Evolutionary conservation across 92 coral and sea anemone genomes (phyloP).

Genomic region (Umimayanthus kanabou): DNA sequence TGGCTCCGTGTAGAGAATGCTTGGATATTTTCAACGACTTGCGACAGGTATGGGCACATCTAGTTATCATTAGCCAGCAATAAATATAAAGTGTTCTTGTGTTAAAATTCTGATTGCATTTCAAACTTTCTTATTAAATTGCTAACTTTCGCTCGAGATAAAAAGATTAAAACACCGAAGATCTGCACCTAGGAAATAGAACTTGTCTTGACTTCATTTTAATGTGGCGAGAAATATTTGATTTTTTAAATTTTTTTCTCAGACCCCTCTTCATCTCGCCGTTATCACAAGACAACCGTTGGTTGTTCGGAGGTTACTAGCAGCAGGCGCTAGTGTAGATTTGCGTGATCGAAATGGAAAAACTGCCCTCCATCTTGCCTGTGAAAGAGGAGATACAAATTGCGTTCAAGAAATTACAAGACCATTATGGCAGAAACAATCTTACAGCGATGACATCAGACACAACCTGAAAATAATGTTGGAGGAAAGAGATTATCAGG

Average conservation of each 20-base stretch:
- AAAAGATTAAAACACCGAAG: neutral
- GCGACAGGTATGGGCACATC: conserved; percentile 68
- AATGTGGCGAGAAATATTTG: neutral
- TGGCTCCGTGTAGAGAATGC: conserved; percentile 65
- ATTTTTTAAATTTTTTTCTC: conserved; percentile 16
- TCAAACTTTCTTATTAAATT: no score
- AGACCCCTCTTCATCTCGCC: conserved; percentile 93
- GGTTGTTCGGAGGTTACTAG: conserved; percentile 64
- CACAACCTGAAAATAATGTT: conserved; percentile 59
- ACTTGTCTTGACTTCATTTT: neutral
- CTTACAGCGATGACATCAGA: conserved; percentile 53
- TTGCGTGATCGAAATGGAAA: conserved; percentile 85
- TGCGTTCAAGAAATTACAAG: conserved; percentile 65
- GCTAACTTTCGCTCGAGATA: no score
- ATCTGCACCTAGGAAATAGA: neutral
- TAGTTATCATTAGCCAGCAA: neutral
- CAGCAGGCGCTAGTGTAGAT: conserved; percentile 73
- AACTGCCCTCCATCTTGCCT: conserved; percentile 90
- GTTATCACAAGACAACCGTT: conserved; percentile 80
- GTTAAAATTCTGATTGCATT: neutral
- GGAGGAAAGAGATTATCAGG: conserved; percentile 76
- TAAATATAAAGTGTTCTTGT: neutral
- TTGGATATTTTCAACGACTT: conserved; percentile 76
- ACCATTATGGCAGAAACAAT: conserved; percentile 60
- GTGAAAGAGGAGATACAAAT: conserved; percentile 75